Percentiles rank a stretch among this genome's conserved stretches.
These are phyloP conservation scores for Tangara arthus DNA, from an alignment of 2,797 vertebrate genomes.

Conservation along the genomic window DNA sequence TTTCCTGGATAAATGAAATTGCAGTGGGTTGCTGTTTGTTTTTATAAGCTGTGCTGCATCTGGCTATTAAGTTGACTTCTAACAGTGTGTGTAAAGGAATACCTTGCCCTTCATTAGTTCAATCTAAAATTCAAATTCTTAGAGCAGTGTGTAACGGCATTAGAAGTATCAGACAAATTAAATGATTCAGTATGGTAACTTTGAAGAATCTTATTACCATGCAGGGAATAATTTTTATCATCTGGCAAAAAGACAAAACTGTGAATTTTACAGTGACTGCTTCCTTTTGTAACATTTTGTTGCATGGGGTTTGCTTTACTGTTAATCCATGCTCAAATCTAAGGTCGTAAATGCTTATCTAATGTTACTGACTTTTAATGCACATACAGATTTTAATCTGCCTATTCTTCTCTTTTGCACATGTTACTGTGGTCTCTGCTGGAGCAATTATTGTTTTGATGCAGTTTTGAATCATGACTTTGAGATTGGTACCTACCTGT, in stretches of 20 bases:
- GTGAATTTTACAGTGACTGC: constrained; percentile 14
- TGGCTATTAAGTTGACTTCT: neutral
- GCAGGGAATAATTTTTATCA: constrained; percentile 43
- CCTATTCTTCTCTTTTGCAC: neutral
- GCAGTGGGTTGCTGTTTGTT: neutral
- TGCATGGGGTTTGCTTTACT: constrained; percentile 28
- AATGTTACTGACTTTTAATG: neutral
- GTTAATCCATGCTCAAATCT: neutral
- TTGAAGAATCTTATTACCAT: constrained; percentile 54
- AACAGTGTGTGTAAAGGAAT: neutral
- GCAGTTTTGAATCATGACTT: neutral
- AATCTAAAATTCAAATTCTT: constrained; percentile 58
- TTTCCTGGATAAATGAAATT: neutral
- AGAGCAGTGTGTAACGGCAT: constrained; percentile 5
- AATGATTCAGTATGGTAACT: constrained; percentile 49
- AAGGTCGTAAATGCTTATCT: constrained; percentile 1
- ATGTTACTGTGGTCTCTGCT: neutral
- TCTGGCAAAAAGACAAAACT: constrained; percentile 5
- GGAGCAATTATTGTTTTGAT: neutral
- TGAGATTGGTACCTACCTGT: neutral
- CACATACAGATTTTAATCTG: neutral
- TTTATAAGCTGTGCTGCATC: neutral
- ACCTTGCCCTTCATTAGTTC: constrained; percentile 49
- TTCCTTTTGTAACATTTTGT: constrained; percentile 22
- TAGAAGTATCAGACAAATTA: constrained; percentile 64